These are phyloP conservation scores for Vombatus ursinus DNA, from an alignment of 2,113 vertebrate genomes.

Conservation along the genomic window DNA sequence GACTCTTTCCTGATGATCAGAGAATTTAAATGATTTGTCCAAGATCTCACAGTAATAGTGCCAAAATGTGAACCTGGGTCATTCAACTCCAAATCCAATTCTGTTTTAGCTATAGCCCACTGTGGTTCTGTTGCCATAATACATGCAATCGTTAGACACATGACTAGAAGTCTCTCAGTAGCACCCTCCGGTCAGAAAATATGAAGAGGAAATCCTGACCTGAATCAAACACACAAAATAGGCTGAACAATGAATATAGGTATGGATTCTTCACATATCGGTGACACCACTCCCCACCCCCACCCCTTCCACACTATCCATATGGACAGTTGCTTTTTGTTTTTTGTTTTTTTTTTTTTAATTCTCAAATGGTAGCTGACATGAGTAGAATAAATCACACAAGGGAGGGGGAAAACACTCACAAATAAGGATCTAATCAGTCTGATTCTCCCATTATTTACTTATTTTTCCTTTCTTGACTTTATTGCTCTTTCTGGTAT, in stretches of 20 bases:
- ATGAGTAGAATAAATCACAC: neutral
- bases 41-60: constrained; percentile 11
- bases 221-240: neutral
- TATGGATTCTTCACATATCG: neutral
- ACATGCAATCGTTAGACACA: neutral
- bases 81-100: neutral
- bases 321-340: neutral
- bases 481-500: neutral
- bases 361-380: neutral
- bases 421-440: neutral
- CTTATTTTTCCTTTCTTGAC: neutral
- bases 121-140: neutral
- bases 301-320: neutral
- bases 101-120: neutral
- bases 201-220: neutral
- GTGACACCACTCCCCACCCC: neutral
- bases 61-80: neutral
- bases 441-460: neutral
- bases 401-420: neutral
- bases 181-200: neutral
- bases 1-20: neutral
- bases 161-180: neutral
- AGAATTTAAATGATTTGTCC: neutral
- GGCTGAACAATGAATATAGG: neutral
- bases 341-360: neutral